Conservation (phyloP, 2,113 vertebrate species). For the Tor tambroides region DNA sequence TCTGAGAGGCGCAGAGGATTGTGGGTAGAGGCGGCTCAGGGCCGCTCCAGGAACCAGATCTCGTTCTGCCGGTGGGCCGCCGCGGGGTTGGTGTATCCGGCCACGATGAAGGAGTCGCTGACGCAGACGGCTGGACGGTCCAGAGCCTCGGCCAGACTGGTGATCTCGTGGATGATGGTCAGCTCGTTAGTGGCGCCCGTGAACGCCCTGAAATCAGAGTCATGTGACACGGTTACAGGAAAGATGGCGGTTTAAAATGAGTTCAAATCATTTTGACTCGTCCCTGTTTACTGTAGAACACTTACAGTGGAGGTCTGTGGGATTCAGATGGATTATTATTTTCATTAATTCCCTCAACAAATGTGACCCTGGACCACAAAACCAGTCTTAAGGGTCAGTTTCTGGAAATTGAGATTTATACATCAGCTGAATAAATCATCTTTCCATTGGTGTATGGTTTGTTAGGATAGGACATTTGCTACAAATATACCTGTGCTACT, state of each 20-base stretch:
- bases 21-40: conserved; percentile 58
- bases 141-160: conserved; percentile 76
- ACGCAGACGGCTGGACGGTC: conserved; percentile 72
- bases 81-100: conserved; percentile 88
- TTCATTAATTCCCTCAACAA: too few relatives aligned
- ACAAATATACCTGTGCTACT: too few relatives aligned
- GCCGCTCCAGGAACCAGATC: conserved; percentile 86
- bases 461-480: too few relatives aligned
- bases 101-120: conserved; percentile 84
- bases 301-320: too few relatives aligned
- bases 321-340: too few relatives aligned
- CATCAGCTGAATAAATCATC: too few relatives aligned
- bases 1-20: background rate
- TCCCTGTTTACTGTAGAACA: background rate
- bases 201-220: conserved; percentile 82
- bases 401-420: too few relatives aligned
- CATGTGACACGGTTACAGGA: background rate
- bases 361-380: too few relatives aligned
- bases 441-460: too few relatives aligned
- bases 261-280: background rate
- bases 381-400: too few relatives aligned
- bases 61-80: conserved; percentile 82
- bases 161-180: conserved; percentile 81
- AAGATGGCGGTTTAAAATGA: too few relatives aligned
- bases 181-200: conserved; percentile 83